Conservation (phyloP, 2,113 vertebrate species). For the Galeopterus variegatus region DNA sequence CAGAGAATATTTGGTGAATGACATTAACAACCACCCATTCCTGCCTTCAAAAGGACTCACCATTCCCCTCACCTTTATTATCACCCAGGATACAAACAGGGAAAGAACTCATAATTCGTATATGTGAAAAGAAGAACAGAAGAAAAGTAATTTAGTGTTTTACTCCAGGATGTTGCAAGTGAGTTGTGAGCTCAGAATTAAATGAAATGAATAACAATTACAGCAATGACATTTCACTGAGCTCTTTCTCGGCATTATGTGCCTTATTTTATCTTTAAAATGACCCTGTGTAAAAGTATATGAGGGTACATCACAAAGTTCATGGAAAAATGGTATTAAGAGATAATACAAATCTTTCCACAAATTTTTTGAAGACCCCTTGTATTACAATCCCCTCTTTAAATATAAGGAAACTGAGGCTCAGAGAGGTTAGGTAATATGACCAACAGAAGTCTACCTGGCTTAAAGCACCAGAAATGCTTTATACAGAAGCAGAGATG, state of each 20-base stretch:
- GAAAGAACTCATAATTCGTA: not conserved
- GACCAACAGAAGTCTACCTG: not conserved
- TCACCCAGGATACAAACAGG: not conserved
- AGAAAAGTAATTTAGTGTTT: not conserved
- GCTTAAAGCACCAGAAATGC: not conserved
- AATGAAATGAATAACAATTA: not conserved
- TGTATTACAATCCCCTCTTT: not conserved
- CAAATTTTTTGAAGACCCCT: no score
- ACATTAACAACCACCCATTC: not conserved
- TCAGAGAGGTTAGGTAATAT: not conserved
- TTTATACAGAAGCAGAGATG: not conserved
- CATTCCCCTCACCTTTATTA: not conserved
- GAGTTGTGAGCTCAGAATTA: conserved; percentile 36
- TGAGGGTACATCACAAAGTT: no score
- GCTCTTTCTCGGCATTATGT: not conserved
- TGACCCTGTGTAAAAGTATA: not conserved
- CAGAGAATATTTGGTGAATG: not conserved
- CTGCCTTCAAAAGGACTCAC: not conserved
- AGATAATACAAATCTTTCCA: no score
- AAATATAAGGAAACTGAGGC: not conserved
- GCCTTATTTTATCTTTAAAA: not conserved
- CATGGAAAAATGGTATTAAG: no score
- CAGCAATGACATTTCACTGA: not conserved
- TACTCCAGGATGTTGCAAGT: not conserved
- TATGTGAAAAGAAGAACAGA: not conserved